These are phyloP conservation scores for Amblyornis subalaris DNA, from an alignment of 2,113 vertebrate genomes.

Conservation along the genomic window DNA sequence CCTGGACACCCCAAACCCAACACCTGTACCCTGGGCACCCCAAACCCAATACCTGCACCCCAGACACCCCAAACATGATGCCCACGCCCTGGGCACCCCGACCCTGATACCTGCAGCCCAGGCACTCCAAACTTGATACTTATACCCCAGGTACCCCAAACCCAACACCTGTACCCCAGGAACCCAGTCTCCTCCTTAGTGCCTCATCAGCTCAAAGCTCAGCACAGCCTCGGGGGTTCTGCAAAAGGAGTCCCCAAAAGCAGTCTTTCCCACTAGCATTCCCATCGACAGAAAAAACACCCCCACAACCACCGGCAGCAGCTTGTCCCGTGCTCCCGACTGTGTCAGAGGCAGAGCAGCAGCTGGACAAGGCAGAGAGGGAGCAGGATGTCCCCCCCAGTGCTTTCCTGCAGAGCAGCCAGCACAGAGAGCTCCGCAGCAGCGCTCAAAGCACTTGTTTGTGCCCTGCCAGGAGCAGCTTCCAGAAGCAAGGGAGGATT, in stretches of 20 bases:
- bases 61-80: not conserved
- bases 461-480: not conserved
- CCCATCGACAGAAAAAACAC: not conserved
- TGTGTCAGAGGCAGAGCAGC: not conserved
- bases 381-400: not conserved
- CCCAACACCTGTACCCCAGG: not conserved
- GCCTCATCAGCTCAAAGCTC: not conserved
- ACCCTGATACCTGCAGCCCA: not conserved
- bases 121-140: too few relatives aligned
- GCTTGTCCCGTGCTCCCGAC: rapidly evolving
- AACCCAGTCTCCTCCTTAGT: not conserved
- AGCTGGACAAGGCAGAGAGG: not conserved
- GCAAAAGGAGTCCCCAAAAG: not conserved
- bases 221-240: not conserved
- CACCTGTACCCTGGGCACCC: not conserved
- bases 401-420: not conserved
- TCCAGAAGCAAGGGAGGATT: not conserved
- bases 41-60: not conserved
- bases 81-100: not conserved
- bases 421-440: not conserved
- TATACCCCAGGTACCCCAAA: not conserved
- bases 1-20: not conserved
- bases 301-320: not conserved
- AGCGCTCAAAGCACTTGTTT: not conserved
- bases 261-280: not conserved